These are phyloP conservation scores for Vidua chalybeata DNA, from an alignment of 2,113 vertebrate species.

Conservation along the genomic window DNA sequence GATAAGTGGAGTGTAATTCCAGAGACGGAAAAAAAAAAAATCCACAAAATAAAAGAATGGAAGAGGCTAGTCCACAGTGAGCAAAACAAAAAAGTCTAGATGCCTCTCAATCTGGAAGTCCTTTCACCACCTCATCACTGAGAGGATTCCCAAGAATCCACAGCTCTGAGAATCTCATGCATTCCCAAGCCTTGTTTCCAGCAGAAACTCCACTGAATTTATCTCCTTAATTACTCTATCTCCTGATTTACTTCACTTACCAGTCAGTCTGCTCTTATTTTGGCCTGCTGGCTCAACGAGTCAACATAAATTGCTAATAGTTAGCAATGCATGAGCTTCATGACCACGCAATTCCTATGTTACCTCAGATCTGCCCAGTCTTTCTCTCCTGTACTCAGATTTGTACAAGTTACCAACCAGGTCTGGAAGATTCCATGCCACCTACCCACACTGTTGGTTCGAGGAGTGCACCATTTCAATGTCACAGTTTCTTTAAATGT, in stretches of 20 bases:
- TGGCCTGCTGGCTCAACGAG: not conserved
- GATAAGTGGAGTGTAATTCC: not conserved
- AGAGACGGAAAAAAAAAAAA: not conserved
- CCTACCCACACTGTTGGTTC: conserved; percentile 95
- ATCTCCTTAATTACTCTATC: too few species aligned
- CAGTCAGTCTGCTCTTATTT: not conserved
- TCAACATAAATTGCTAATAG: not conserved
- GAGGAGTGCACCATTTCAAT: conserved; percentile 96
- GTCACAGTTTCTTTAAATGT: conserved; percentile 94
- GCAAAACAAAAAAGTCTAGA: not conserved
- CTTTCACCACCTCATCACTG: not conserved
- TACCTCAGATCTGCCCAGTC: not conserved
- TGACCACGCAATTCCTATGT: accelerated
- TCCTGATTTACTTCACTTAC: not conserved
- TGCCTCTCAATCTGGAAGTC: not conserved
- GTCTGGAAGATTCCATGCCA: not conserved
- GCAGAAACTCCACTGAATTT: not conserved
- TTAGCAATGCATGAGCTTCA: not conserved
- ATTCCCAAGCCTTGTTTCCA: not conserved
- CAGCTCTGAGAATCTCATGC: not conserved
- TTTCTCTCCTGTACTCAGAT: not conserved
- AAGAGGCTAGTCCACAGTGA: not conserved
- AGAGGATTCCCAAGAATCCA: not conserved
- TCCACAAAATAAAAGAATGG: not conserved
- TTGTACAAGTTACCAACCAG: not conserved